phyloP scores from a whole-genome alignment of 2,113 vertebrate species.

The Ginglymostoma cirratum region DNA sequence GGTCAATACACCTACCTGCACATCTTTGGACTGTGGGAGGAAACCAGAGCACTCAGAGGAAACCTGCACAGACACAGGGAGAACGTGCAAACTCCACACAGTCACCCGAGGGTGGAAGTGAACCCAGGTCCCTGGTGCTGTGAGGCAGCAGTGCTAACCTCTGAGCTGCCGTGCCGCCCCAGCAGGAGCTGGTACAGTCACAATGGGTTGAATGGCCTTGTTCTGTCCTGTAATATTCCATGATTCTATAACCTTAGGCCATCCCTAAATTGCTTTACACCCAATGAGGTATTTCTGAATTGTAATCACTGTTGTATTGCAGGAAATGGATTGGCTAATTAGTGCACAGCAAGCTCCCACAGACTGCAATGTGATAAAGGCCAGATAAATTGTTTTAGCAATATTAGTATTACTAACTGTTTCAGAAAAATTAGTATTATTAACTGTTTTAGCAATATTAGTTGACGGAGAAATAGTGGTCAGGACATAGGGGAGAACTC shows the following conservation, averaged over 20 bases:
- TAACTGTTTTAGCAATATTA: background rate
- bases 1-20: too few relatives aligned
- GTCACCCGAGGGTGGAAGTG: too few relatives aligned
- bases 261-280: background rate
- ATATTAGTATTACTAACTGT: background rate
- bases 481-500: background rate
- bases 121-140: too few relatives aligned
- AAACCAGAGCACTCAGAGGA: too few relatives aligned
- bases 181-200: too few relatives aligned
- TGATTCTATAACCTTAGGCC: background rate
- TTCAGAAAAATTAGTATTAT: background rate
- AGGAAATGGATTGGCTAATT: background rate
- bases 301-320: background rate
- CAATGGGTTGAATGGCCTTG: too few relatives aligned
- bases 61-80: too few relatives aligned
- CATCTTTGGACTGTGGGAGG: too few relatives aligned
- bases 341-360: background rate
- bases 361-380: background rate
- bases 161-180: too few relatives aligned
- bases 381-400: background rate
- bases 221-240: too few relatives aligned
- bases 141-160: too few relatives aligned
- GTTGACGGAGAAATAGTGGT: background rate
- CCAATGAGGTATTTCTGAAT: background rate
- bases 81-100: too few relatives aligned